Conservation (phyloP, 2,797 vertebrate genomes). For the Danio choprae region DNA sequence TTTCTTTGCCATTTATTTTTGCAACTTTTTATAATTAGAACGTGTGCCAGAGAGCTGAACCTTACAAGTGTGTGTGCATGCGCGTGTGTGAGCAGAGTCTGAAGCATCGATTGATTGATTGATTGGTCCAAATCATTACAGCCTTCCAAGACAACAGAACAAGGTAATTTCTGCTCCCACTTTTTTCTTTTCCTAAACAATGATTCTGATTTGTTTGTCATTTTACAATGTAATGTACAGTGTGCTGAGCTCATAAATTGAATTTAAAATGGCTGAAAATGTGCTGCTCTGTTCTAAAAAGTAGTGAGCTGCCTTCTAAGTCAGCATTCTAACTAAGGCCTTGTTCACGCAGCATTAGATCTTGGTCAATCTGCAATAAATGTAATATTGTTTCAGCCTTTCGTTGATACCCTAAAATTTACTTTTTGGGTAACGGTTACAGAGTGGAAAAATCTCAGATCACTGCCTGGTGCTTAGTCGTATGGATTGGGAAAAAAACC, state of each 20-base stretch:
- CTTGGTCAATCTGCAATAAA: neutral
- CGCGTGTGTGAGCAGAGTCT: conserved; percentile 72
- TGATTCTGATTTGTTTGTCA: neutral
- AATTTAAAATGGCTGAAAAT: neutral
- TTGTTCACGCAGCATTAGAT: neutral
- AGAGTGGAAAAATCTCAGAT: too few relatives aligned
- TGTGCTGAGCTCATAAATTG: neutral
- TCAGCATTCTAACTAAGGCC: neutral
- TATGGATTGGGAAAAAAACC: too few relatives aligned
- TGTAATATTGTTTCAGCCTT: too few relatives aligned
- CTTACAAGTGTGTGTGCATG: conserved; percentile 69
- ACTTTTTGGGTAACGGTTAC: too few relatives aligned
- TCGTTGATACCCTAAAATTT: too few relatives aligned
- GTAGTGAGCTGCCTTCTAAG: neutral
- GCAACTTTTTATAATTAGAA: conserved; percentile 74
- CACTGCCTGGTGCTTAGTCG: too few relatives aligned
- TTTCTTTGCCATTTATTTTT: conserved; percentile 40
- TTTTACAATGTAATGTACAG: neutral
- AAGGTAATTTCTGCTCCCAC: conserved; percentile 73
- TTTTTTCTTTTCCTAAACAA: neutral
- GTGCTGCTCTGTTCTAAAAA: neutral
- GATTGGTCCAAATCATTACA: conserved; percentile 65
- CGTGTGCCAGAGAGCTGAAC: conserved; percentile 79
- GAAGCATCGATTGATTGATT: conserved; percentile 67
- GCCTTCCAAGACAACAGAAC: conserved; percentile 68